Evolutionary conservation across 53 echinoderm and acorn worm genomes (phyloP).

Genomic region (Temnopleurus reevesii): DNA sequence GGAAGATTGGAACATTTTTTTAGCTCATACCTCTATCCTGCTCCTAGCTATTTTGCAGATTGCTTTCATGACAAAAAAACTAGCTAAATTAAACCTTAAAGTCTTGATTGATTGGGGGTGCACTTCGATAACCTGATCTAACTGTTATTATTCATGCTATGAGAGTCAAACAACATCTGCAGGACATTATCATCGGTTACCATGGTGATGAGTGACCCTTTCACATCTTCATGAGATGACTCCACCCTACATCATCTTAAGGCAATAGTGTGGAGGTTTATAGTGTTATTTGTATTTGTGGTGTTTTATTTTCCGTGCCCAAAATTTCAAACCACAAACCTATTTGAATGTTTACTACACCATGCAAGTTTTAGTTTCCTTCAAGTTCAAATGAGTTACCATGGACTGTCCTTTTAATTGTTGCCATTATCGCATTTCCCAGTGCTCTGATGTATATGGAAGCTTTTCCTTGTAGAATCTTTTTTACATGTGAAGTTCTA

Average conservation of each 20-base stretch:
- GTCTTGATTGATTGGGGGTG: not conserved
- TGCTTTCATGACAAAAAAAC: not conserved
- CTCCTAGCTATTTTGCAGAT: conserved; percentile 2
- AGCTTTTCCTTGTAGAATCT: too few species aligned
- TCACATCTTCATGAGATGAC: not conserved
- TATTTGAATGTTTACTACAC: too few species aligned
- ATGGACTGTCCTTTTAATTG: too few species aligned
- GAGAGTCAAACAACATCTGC: not conserved
- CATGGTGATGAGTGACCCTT: not conserved
- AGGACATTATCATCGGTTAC: not conserved
- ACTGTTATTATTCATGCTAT: not conserved
- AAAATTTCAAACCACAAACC: too few species aligned
- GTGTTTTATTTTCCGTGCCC: too few species aligned
- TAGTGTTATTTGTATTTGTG: too few species aligned
- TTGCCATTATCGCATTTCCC: too few species aligned
- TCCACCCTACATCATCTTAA: not conserved
- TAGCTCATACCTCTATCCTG: not conserved
- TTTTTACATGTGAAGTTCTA: too few species aligned
- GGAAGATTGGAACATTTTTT: not conserved
- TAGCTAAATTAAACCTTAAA: not conserved
- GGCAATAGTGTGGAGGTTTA: too few species aligned
- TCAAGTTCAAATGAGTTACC: too few species aligned
- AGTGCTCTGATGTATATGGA: too few species aligned
- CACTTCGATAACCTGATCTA: not conserved
- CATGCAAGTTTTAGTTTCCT: too few species aligned